Evolutionary conservation across 2,797 vertebrate genomes (phyloP), one percentile per base, ranked within the genome.

Genomic region (Melopsittacus undulatus): DNA sequence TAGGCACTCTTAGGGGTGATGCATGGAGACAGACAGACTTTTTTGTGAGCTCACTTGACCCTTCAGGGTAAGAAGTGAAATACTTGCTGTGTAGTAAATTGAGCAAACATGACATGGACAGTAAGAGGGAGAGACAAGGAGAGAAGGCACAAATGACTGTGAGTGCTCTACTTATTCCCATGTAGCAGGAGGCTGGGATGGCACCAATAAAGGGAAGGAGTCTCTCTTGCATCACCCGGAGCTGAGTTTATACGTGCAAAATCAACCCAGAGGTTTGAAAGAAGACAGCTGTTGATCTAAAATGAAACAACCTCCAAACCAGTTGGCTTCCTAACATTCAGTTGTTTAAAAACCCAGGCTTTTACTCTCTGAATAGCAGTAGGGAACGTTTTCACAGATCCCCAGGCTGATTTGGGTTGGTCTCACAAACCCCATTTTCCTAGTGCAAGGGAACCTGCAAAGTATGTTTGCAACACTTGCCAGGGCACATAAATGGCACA

Each of bases 71-170:
- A 96, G 94, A 95, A 95, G 78, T 91, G 91, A 95, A 97, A 95
- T 93, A 94, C 94, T 95, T 93, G 94, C 94, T 95, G 89, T 95
- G 87, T 86, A 90, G 92, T 93, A 96, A 96, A 97, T 96, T 94
- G 96, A 97, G 96, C 95, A 97, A 96, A 97, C 92, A 64, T 92
- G 96, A 96, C 96, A 49, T 45, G 82, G 92, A 96, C 0, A 3
- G 92, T 96, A 95, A 96, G 72, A 87, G 80, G 70, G 78, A 81
- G 73, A 86, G 80, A 94, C 91, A 96, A 68, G 85, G 70, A 94
- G 29, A 77, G 63, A 84, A 89, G 66, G 69, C 81, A 79, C 64
- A 87, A 74, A 90, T 87, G 87, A 93, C 83, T 72, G 34, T 18
- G 56, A 81, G 51, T 51, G 22, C 43, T 95, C 46, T 22, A 2